These are phyloP conservation scores for Nibea albiflora DNA, from an alignment of 2,113 vertebrate genomes.

Conservation along the genomic window DNA sequence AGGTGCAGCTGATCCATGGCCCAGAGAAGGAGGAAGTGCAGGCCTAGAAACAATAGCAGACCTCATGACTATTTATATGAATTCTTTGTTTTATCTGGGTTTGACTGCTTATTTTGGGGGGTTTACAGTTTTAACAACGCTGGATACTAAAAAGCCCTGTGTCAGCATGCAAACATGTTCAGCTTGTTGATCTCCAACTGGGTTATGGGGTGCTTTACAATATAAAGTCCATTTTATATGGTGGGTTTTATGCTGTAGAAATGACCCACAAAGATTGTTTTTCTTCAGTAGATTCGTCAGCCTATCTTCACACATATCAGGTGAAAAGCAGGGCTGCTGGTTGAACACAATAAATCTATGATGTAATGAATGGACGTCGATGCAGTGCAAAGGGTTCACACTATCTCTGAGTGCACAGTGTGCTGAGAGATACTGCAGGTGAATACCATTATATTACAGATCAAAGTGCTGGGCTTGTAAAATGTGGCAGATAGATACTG, in stretches of 20 bases:
- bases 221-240: conserved; percentile 20
- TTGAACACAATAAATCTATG: conserved; percentile 12
- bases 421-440: neutral
- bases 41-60: conserved; percentile 76
- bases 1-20: conserved; percentile 76
- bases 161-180: conserved; percentile 47
- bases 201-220: conserved; percentile 18
- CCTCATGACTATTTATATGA: conserved; percentile 76
- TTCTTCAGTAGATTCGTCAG: neutral
- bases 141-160: conserved; percentile 16
- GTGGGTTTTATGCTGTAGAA: neutral
- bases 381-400: conserved; percentile 17
- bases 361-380: conserved; percentile 38
- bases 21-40: conserved; percentile 64
- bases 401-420: conserved; percentile 17
- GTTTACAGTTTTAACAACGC: conserved; percentile 19
- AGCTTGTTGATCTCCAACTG: neutral
- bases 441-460: neutral
- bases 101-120: conserved; percentile 48
- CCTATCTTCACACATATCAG: neutral
- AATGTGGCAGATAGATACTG: conserved; percentile 32
- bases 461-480: conserved; percentile 30
- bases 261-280: neutral
- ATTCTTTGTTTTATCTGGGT: conserved; percentile 64
- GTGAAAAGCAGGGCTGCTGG: neutral